These are phyloP conservation scores for Poeciliopsis turneri DNA, from an alignment of 2,797 vertebrate genomes.

Conservation along the genomic window DNA sequence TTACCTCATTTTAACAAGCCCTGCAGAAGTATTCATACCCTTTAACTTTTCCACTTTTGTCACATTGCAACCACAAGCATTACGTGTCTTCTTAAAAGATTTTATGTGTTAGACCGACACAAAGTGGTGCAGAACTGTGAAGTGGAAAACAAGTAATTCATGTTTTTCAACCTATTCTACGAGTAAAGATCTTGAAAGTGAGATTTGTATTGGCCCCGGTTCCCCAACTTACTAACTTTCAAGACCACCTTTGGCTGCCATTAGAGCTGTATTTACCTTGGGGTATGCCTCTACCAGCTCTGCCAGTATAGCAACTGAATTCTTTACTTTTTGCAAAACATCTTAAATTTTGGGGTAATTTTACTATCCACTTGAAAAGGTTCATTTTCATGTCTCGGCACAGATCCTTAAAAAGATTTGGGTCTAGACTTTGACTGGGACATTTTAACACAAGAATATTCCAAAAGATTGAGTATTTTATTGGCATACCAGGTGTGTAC, in stretches of 20 bases:
- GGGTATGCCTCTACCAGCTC: background rate
- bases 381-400: too few species aligned
- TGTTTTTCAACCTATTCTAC: background rate
- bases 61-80: background rate
- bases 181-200: background rate
- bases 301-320: background rate
- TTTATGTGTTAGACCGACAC: background rate
- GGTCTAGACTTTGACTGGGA: background rate
- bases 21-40: background rate
- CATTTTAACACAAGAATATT: background rate
- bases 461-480: background rate
- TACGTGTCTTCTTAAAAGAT: too few species aligned
- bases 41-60: background rate
- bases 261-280: background rate
- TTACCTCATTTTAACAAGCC: slow-evolving; percentile 1
- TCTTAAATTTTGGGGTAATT: background rate
- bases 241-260: background rate
- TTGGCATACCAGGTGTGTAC: background rate
- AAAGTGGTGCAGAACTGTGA: background rate
- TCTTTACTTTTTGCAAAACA: background rate
- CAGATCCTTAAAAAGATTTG: too few species aligned
- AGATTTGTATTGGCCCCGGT: background rate
- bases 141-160: background rate
- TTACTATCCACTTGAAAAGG: too few species aligned
- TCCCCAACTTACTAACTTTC: background rate